Evolutionary conservation across 2,113 vertebrate genomes (phyloP).

Genomic region (cat (Felis catus)): F.catus_Fca126_mat1.0 CM031412.1:19918501-19919000

Average conservation of each 20-base stretch:
- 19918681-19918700: not conserved
- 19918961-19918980: not conserved
- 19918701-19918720: not conserved
- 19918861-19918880: not conserved
- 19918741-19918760: not conserved
- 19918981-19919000: conserved; percentile 4
- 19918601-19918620: not conserved
- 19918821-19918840: not conserved
- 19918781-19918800: conserved; percentile 46
- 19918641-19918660: not conserved
- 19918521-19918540: not conserved
- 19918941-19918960: conserved; percentile 10
- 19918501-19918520: not conserved
- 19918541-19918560: not conserved
- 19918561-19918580: not conserved
- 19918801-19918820: not conserved
- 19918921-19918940: conserved; percentile 10
- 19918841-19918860: not conserved
- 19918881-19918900: conserved; percentile 25
- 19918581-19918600: not conserved
- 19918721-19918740: not conserved
- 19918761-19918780: conserved; percentile 26
- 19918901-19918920: conserved; percentile 18
- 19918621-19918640: not conserved
- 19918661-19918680: not conserved